phyloP scores from a whole-genome alignment of 2,888 invertebrate genomes.

The Theretra japonica region DNA sequence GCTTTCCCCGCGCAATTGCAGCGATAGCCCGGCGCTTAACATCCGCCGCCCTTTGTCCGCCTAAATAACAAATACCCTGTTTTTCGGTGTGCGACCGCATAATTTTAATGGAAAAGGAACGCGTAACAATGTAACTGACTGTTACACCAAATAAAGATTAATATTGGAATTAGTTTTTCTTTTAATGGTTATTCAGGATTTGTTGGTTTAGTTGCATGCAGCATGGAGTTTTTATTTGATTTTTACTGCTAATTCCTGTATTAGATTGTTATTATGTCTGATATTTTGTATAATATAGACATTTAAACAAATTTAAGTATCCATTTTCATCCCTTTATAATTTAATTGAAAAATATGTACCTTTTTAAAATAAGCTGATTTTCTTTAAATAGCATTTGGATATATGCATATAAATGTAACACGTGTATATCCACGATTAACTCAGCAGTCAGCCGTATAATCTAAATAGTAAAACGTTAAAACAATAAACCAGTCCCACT shows the following conservation, averaged over 20 bases:
- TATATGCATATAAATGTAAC: no score
- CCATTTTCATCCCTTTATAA: no score
- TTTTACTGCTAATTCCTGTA: no score
- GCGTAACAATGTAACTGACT: constrained; percentile 8
- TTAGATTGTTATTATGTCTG: no score
- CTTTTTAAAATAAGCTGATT: no score
- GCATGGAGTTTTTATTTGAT: no score
- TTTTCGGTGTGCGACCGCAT: constrained; percentile 46
- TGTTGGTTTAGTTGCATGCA: no score
- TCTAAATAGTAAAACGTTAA: background rate
- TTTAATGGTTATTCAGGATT: background rate
- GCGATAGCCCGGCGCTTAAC: constrained; percentile 51
- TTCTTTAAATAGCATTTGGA: no score
- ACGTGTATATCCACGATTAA: background rate
- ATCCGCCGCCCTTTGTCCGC: constrained; percentile 62
- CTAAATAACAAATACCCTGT: constrained; percentile 56
- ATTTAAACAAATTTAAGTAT: no score
- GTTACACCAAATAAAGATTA: background rate
- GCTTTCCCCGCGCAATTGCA: constrained; percentile 60
- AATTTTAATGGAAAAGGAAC: constrained; percentile 15
- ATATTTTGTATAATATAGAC: no score
- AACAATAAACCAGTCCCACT: background rate
- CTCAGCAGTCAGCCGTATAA: background rate
- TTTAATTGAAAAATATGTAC: no score
- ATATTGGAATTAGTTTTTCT: background rate